These are phyloP conservation scores for Electrophaes corylata DNA, from an alignment of 2,888 invertebrate genomes.

Conservation along the genomic window DNA sequence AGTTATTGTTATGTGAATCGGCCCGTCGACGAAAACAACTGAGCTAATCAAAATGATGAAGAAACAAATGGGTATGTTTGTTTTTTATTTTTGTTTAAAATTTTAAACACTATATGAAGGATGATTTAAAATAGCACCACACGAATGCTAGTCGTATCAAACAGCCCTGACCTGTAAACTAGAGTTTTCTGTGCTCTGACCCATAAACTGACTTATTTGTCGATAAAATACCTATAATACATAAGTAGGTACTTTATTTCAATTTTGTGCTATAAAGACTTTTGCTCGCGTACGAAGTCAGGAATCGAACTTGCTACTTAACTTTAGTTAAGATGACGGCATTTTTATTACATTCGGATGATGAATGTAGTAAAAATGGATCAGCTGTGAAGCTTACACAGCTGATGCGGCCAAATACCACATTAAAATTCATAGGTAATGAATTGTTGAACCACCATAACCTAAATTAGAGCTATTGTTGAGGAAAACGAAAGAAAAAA, in stretches of 20 bases:
- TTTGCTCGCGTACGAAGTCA: neutral
- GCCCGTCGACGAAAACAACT: slow-evolving; percentile 27
- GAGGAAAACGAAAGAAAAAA: too few species aligned
- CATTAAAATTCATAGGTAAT: too few species aligned
- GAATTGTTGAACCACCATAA: too few species aligned
- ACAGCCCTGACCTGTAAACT: slow-evolving; percentile 9
- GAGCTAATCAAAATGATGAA: slow-evolving; percentile 25
- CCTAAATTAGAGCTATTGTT: too few species aligned
- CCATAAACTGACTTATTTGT: neutral
- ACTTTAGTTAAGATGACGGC: neutral
- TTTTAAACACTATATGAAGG: slow-evolving; percentile 10
- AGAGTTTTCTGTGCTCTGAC: neutral
- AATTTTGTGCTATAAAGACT: neutral
- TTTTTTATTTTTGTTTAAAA: slow-evolving; percentile 11
- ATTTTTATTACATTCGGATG: neutral
- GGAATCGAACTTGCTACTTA: neutral
- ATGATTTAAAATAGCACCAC: neutral
- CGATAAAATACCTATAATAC: neutral
- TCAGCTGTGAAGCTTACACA: too few species aligned
- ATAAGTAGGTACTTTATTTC: too few species aligned
- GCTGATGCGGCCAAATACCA: neutral
- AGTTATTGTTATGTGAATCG: slow-evolving; percentile 24
- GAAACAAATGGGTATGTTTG: slow-evolving; percentile 30
- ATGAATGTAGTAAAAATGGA: too few species aligned
- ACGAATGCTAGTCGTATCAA: slow-evolving; percentile 2